These are phyloP conservation scores for Bursaphelenchus okinawaensis DNA, from an alignment of 2,888 invertebrate species.

Conservation along the genomic window DNA sequence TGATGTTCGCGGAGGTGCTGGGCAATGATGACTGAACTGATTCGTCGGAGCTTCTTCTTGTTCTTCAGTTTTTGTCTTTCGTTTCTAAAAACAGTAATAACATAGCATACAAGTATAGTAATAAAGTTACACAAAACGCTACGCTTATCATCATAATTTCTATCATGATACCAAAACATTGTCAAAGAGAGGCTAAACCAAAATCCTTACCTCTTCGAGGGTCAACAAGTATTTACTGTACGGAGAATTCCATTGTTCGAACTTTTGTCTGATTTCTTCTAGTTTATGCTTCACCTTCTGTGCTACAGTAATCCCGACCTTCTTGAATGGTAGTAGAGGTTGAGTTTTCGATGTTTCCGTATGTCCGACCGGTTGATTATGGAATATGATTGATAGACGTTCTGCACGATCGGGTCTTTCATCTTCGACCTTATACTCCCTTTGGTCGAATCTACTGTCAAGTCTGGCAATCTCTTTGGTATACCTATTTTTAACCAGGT, in stretches of 20 bases:
- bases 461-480: background rate
- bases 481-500: background rate
- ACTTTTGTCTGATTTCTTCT: background rate
- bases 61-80: too few relatives aligned
- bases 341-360: background rate
- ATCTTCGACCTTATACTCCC: conserved; percentile 10
- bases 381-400: background rate
- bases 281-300: background rate
- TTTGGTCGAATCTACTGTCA: conserved; percentile 12
- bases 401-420: background rate
- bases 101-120: background rate
- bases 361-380: background rate
- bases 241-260: background rate
- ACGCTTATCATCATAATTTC: too few relatives aligned
- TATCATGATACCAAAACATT: too few relatives aligned
- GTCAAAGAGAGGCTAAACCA: too few relatives aligned
- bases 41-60: background rate
- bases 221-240: background rate
- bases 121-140: too few relatives aligned
- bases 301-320: background rate
- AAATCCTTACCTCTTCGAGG: background rate
- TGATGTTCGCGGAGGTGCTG: background rate
- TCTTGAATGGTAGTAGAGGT: background rate
- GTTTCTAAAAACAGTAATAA: background rate
- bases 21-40: background rate